Evolutionary conservation across 2,888 invertebrate species (phyloP), one percentile per base, ranked within the genome.

Genomic region (Nemapogon koenigi): DNA sequence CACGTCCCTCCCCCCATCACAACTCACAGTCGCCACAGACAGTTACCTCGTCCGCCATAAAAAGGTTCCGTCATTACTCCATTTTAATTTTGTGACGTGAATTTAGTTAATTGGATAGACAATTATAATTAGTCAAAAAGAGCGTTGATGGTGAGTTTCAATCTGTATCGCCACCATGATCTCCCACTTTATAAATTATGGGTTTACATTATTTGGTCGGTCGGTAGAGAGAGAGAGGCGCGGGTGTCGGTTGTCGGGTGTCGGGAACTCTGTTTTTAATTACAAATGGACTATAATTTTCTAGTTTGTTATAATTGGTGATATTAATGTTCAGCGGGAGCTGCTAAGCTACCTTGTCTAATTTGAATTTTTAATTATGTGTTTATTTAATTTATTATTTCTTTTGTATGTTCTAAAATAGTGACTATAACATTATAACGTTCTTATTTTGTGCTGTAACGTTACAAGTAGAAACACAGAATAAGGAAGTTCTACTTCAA

Each of bases 41-140:
- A 31, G 43, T 43, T 43, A 43, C 37, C 35, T 43, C 16, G 37
- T 39, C 37, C 35, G 37, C 37, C 40, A 42, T 43, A 40, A 42
- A 46, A 40, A 40, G 39, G 40, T 42, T 16, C 27, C 28, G 35
- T 32, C 26, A 32, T 32, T 33, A 33, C 35, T 35, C 16, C 35
- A 35, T 35, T 35, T 47, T 45, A 46, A 47, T 42, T 45, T 38
- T 31, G 49, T 45, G 43, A 49, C 44, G 49, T 53, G 51, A 55
- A 56, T 58, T 53, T 45, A 49, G 49, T 52, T 58, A 62, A 61
- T 59, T 59, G 51, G 50, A 44, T 42, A 52, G 51, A 53, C 57
- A 50, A 55, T 58, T 54, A 57, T 55, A 59, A 61, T 61, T 59
- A 59, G 53, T 58, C 44, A 50, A 48, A 51, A 53, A 47, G 28